Percentiles rank a stretch among this genome's conserved stretches.
These are phyloP conservation scores for Ephydatia muelleri DNA, from an alignment of 37 sponge, comb jelly and placozoan species.

Conservation along the genomic window DNA sequence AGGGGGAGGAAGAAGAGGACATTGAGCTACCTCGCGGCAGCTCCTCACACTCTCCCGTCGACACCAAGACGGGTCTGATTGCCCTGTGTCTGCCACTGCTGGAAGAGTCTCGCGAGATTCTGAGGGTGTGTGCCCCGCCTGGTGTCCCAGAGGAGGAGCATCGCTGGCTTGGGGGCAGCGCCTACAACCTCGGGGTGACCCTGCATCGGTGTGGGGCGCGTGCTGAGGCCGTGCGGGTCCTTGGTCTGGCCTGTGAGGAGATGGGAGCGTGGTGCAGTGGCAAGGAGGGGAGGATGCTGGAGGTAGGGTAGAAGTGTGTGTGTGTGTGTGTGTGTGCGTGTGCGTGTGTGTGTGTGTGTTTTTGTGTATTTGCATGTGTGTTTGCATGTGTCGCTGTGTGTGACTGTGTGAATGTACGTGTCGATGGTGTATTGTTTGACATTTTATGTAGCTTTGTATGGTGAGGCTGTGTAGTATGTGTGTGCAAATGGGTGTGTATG, in stretches of 20 bases:
- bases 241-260: conserved; percentile 33
- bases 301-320: neutral
- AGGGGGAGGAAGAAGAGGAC: neutral
- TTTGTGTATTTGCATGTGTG: no score
- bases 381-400: no score
- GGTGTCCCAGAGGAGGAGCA: conserved; percentile 11
- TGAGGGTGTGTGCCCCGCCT: neutral
- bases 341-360: neutral
- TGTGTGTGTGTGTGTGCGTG: neutral
- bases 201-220: neutral
- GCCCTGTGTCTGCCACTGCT: neutral
- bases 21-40: neutral
- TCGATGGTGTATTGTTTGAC: no score
- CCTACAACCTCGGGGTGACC: conserved; percentile 10
- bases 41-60: neutral
- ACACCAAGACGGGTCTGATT: neutral
- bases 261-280: conserved; percentile 30
- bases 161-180: conserved; percentile 39
- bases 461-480: no score
- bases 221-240: neutral
- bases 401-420: no score
- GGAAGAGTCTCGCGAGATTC: neutral
- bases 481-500: no score
- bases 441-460: no score
- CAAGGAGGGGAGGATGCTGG: neutral